Percentiles rank a stretch among this genome's conserved stretches.
phyloP scores from a whole-genome alignment of 2,888 invertebrate genomes.

The Caenorhabditis angaria region DNA sequence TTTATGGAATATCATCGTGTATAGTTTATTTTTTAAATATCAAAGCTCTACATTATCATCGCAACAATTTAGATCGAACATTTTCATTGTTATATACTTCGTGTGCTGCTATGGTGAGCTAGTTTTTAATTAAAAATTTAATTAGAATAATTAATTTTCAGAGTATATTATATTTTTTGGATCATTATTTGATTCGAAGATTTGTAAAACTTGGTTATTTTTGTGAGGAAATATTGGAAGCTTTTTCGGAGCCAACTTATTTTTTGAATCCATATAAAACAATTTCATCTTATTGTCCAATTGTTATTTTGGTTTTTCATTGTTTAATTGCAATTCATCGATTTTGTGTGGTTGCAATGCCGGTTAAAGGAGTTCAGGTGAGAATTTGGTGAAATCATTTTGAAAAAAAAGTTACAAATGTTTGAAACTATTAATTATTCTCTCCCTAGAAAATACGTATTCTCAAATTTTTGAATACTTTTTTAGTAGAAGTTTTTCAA shows the following conservation, averaged over 20 bases:
- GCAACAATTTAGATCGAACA: slow-evolving; percentile 26
- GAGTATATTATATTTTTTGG: slow-evolving; percentile 41
- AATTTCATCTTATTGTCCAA: slow-evolving; percentile 43
- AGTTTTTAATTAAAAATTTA: neutral
- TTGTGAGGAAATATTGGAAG: slow-evolving; percentile 30
- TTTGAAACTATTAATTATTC: neutral
- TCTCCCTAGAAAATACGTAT: too few relatives aligned
- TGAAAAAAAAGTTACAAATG: neutral
- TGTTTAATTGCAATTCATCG: slow-evolving; percentile 39
- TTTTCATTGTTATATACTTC: slow-evolving; percentile 31
- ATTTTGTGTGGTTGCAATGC: slow-evolving; percentile 27
- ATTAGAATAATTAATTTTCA: slow-evolving; percentile 12
- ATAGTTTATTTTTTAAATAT: slow-evolving; percentile 35
- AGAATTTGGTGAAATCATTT: neutral
- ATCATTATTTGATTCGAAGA: slow-evolving; percentile 34
- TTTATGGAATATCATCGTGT: slow-evolving; percentile 32
- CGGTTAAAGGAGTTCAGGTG: slow-evolving; percentile 33
- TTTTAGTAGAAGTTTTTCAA: too few relatives aligned
- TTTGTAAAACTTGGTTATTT: slow-evolving; percentile 40
- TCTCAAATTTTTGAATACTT: too few relatives aligned
- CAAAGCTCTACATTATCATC: slow-evolving; percentile 21
- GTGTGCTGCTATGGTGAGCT: slow-evolving; percentile 28
- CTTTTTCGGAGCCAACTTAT: slow-evolving; percentile 35
- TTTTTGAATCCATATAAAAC: slow-evolving; percentile 34
- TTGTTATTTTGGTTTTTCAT: slow-evolving; percentile 37